phyloP scores from a whole-genome alignment of 2,888 invertebrate genomes.

The Andrena marginata region DNA sequence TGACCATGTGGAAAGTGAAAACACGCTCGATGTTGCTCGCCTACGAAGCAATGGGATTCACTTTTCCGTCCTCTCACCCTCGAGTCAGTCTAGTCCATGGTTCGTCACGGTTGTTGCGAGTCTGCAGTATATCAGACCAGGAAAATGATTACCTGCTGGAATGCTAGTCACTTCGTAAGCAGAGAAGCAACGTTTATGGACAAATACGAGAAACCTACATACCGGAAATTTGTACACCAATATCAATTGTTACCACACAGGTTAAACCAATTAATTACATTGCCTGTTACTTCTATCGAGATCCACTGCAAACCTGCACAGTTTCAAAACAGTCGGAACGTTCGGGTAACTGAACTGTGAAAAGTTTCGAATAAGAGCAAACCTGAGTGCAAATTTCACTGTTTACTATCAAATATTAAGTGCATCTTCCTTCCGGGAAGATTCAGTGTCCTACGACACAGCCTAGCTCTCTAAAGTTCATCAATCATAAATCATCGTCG shows the following conservation, averaged over 20 bases:
- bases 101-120: not conserved
- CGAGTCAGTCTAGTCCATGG: not conserved
- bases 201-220: conserved; percentile 5
- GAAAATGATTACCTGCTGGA: conserved; percentile 33
- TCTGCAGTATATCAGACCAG: not conserved
- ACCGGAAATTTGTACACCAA: not conserved
- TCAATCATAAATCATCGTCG: too few species aligned
- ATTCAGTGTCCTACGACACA: too few species aligned
- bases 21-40: conserved; percentile 32
- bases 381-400: too few species aligned
- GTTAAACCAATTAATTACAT: not conserved
- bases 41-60: conserved; percentile 11
- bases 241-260: not conserved
- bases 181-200: not conserved
- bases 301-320: too few species aligned
- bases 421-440: too few species aligned
- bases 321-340: too few species aligned
- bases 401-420: too few species aligned
- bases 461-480: too few species aligned
- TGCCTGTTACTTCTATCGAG: too few species aligned
- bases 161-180: conserved; percentile 1
- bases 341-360: too few species aligned
- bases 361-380: too few species aligned
- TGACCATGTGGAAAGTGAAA: conserved; percentile 76
- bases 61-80: not conserved